A percentile compares a stretch with the other conserved stretches of the same genome.
Conservation (phyloP, 2,888 invertebrate species). For the Embidobia sp. region DNA sequence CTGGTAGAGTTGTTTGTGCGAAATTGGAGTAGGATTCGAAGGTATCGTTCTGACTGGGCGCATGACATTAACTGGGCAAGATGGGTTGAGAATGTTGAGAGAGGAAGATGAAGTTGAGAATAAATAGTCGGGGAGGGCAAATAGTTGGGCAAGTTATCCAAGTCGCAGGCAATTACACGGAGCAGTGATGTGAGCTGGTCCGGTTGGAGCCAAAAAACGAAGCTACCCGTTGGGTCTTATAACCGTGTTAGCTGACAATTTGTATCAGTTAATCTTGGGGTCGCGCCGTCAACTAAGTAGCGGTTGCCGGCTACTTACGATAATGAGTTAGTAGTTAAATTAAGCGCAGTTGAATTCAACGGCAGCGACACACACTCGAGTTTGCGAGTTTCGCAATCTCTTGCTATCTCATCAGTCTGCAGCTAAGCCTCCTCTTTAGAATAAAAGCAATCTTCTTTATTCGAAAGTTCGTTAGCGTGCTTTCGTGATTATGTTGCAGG, state of each 20-base stretch:
- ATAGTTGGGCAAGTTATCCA: too few species aligned
- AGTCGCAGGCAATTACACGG: too few species aligned
- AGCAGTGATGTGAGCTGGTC: too few species aligned
- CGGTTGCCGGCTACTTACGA: slow-evolving; percentile 37
- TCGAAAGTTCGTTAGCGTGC: slow-evolving; percentile 11
- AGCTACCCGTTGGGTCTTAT: background rate
- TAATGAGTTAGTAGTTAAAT: slow-evolving; percentile 51
- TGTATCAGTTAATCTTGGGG: slow-evolving; percentile 21
- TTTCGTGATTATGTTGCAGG: slow-evolving; percentile 2
- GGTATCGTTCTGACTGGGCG: too few species aligned
- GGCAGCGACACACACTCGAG: slow-evolving; percentile 6
- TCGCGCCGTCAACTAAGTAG: slow-evolving; percentile 2
- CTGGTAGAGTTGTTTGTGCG: too few species aligned
- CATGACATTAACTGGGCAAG: too few species aligned
- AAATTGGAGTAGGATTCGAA: too few species aligned
- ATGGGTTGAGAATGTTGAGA: too few species aligned
- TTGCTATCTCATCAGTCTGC: slow-evolving; percentile 19
- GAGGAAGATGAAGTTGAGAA: too few species aligned
- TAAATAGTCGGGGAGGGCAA: too few species aligned
- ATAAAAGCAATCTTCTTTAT: slow-evolving; percentile 39
- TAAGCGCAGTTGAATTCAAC: slow-evolving; percentile 44
- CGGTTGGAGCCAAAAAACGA: background rate
- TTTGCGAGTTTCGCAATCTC: slow-evolving; percentile 39
- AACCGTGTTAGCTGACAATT: slow-evolving; percentile 39
- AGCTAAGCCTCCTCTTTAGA: slow-evolving; percentile 14